Evolutionary conservation across 2,113 vertebrate species (phyloP), one percentile per base, ranked within the genome.

Genomic region (Dipodomys stephensi): DNA sequence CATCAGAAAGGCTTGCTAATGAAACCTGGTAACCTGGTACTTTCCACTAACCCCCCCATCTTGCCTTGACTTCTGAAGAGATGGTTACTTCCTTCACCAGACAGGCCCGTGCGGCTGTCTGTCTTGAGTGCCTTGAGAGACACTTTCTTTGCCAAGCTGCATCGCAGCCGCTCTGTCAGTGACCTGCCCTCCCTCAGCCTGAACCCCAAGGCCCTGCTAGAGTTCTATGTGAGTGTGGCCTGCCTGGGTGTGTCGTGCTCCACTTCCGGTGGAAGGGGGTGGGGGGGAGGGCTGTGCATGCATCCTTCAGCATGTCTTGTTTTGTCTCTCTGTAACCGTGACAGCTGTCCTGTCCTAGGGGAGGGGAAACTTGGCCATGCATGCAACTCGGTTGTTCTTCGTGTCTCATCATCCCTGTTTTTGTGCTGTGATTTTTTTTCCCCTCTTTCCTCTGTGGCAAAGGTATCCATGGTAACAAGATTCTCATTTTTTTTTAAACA

Each of bases 121-220:
- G 98, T 99, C 98, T 98, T 99, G 98, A 98, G 99, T 97, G 98
- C 98, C 98, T 99, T 99, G 96, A 98, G 99, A 96, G 99, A 99
- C 97, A 98, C 98, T 97, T 98, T 99, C 97, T 98, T 99, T 98
- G 99, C 99, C 98, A 99, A 99, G 98, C 98, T 99, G 96, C 99
- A 98, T 94, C 98, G 99, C 97, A 99, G 98, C 98, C 98, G 98
- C 97, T 99, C 99, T 89, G 99, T 99, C 98, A 99, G 99, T 96
- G 99, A 99, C 98, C 98, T 99, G 98, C 98, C 99, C 96, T 99
- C 98, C 67, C 99, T 99, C 95, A 98, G 99, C 97, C 99, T 99
- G 97, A 98, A 98, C 97, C 98, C 99, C 97, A 99, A 98, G 98
- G 98, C 98, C 98, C 99, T 98, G 98, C 98, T 99, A 98, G 99